These are phyloP conservation scores for Percopsis omiscomaycus DNA, from an alignment of 2,797 vertebrate genomes.

Conservation along the genomic window DNA sequence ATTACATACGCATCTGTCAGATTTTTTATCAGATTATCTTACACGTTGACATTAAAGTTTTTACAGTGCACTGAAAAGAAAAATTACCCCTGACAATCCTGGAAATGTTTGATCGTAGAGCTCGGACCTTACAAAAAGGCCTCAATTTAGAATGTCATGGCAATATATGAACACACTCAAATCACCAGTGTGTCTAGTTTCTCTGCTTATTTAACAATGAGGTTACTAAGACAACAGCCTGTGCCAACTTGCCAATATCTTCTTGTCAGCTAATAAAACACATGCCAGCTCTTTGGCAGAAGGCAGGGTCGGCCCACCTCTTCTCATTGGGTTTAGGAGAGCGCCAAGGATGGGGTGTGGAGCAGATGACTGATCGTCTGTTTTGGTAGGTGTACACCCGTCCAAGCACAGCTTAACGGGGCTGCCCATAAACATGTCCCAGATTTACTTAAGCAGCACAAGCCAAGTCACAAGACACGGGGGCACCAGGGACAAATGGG, in stretches of 20 bases:
- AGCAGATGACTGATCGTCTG: conserved; percentile 50
- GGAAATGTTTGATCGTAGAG: not conserved
- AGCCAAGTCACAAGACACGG: conserved; percentile 66
- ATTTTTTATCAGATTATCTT: too few species aligned
- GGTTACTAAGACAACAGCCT: conserved; percentile 41
- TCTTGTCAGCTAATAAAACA: conserved; percentile 37
- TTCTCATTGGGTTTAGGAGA: conserved; percentile 15
- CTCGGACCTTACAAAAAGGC: conserved; percentile 6
- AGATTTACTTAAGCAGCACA: conserved; percentile 61
- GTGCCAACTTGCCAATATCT: conserved; percentile 40
- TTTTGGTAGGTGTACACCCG: conserved; percentile 34
- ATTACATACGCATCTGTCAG: too few species aligned
- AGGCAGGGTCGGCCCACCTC: conserved; percentile 25
- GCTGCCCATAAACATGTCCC: conserved; percentile 65
- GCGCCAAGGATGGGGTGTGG: conserved; percentile 31
- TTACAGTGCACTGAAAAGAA: not conserved
- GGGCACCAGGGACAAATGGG: conserved; percentile 60
- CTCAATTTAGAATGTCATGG: conserved; percentile 6
- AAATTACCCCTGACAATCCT: not conserved
- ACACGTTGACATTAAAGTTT: too few species aligned
- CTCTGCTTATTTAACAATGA: conserved; percentile 31
- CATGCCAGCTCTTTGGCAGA: conserved; percentile 29
- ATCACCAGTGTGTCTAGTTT: conserved; percentile 18
- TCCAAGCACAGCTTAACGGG: conserved; percentile 51
- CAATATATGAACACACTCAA: conserved; percentile 23